Percentiles rank a stretch among this genome's conserved stretches.
Evolutionary conservation across 2,888 invertebrate genomes (phyloP).

Genomic region (Tachina lurida): DNA sequence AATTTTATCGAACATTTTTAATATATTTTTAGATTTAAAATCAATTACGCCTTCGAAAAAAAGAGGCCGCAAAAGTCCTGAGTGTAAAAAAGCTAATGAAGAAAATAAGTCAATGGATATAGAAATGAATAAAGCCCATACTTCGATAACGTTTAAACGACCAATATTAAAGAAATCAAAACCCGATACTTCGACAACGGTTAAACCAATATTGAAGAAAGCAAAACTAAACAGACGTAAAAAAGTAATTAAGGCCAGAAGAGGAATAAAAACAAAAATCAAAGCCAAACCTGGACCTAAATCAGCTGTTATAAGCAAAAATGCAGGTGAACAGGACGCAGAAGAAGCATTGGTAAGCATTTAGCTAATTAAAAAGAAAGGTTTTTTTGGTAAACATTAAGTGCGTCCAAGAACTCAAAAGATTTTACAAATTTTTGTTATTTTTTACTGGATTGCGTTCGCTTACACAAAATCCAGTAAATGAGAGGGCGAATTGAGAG

Average conservation of each 20-base stretch:
- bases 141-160: not conserved
- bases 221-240: constrained; percentile 13
- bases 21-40: constrained; percentile 6
- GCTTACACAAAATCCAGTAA: no score
- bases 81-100: constrained; percentile 5
- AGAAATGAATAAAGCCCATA: not conserved
- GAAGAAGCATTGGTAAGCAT: constrained; percentile 17
- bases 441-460: no score
- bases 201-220: constrained; percentile 36
- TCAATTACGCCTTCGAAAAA: not conserved
- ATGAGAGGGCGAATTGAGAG: no score
- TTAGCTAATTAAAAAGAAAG: not conserved
- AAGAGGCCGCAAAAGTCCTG: constrained; percentile 36
- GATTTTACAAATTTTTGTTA: no score
- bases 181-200: not conserved
- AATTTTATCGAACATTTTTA: not conserved
- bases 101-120: not conserved
- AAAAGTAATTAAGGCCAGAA: constrained; percentile 8
- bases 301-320: not conserved
- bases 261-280: not conserved
- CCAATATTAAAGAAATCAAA: constrained; percentile 24
- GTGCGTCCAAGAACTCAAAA: no score
- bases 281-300: not conserved
- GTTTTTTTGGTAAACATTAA: no score
- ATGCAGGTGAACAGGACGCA: not conserved